Percentiles rank a stretch among this genome's conserved stretches.
Evolutionary conservation across 2,113 vertebrate genomes (phyloP).

Genomic region (Lipophrys pholis): DNA sequence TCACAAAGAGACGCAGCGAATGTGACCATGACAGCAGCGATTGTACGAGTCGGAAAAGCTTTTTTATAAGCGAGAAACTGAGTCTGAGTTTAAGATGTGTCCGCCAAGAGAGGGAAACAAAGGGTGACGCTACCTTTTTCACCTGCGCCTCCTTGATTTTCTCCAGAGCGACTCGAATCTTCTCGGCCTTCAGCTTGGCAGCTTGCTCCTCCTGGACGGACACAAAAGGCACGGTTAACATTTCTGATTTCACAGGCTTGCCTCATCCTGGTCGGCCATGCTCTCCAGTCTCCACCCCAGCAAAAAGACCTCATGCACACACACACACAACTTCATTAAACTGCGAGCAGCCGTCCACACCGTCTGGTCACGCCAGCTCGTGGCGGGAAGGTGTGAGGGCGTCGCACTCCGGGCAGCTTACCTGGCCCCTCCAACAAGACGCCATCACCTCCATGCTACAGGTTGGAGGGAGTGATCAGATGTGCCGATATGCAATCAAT

Average conservation of each 20-base stretch:
- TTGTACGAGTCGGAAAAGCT: neutral
- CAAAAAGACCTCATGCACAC: constrained; percentile 26
- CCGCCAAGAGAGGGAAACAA: neutral
- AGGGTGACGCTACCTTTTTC: constrained; percentile 89
- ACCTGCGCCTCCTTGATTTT: constrained; percentile 99
- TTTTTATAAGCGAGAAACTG: neutral
- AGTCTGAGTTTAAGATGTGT: neutral
- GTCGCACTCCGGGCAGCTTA: constrained; percentile 44
- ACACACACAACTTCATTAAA: constrained; percentile 37
- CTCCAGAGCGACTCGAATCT: constrained; percentile 96
- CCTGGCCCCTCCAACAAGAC: constrained; percentile 83
- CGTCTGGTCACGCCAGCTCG: constrained; percentile 23
- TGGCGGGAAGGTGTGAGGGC: constrained; percentile 6
- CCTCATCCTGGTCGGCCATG: constrained; percentile 18
- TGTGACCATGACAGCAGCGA: constrained; percentile 24
- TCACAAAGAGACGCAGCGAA: constrained; percentile 64
- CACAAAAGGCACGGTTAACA: constrained; percentile 63
- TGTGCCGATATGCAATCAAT: constrained; percentile 9
- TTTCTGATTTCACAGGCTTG: constrained; percentile 30
- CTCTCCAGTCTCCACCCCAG: constrained; percentile 13
- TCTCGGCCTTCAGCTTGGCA: constrained; percentile 97
- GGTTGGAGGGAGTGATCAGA: constrained; percentile 19
- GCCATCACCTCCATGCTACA: constrained; percentile 81
- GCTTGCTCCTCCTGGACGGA: constrained; percentile 95
- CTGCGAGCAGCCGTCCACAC: constrained; percentile 35